Base-by-base conservation (phyloP, 2,113 vertebrate species). In the Etheostoma cragini region DNA sequence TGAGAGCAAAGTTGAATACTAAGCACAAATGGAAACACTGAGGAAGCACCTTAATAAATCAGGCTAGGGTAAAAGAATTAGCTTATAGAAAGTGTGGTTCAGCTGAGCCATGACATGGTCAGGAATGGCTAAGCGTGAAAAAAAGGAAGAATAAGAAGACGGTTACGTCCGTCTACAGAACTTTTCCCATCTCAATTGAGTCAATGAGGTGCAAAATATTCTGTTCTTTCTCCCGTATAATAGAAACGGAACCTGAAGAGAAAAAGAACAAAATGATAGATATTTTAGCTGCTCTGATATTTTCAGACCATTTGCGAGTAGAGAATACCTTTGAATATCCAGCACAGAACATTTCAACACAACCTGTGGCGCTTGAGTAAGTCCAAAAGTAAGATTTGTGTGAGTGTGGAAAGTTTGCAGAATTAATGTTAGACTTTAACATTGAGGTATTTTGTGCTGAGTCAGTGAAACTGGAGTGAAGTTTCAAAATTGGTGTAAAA, bases 41-140 rank as follows among this genome's bases (percentile, higher is more conserved):
- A 53, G 54, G 38, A 81, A 74, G 65, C 53, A 13, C 54, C 74
- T 72, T 72, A 60, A 81, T 85, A 70, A 87, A 87, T 80, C 69
- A 72, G 61, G 42, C 15, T 49, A 82, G 83, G 81, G 84, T 89
- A 87, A 88, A 52, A 84, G 64, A 87, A 87, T 82, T 81, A 30
- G 62, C 60, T 73, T n/a, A 54, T 38, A 42, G 58, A 46, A 26
- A 47, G 52, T 17, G 46, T 11, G 67, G 33, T 86, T 58, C 12
- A 15, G 67, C 52, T 19, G 62, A 74, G 52, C 22, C 16, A 1
- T 69, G 67, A 65, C 82, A 53, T 1, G 63, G 8, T 46, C 47
- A 8, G 22, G 8, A 46, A 47, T 16, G 0, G 67, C n/a, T 17
- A 33, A n/a, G 24, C 53, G 57, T 24, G 17, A 74, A 45, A 17